Evolutionary conservation across 1,140 invertebrate genomes (phyloP).

Genomic region (Bombus picipes): DNA sequence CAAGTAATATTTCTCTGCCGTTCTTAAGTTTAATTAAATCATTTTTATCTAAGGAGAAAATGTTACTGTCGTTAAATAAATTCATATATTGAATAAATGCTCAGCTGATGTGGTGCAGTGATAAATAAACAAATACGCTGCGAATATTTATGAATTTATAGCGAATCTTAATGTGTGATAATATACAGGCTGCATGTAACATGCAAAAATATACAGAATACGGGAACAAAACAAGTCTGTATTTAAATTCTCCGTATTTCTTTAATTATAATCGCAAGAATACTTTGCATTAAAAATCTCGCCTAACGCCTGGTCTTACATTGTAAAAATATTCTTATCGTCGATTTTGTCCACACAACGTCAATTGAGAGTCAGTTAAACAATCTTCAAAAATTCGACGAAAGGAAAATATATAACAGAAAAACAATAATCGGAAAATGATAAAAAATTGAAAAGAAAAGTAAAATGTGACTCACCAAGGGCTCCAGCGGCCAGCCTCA

Average conservation of each 20-base stretch:
- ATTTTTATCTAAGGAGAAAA: not conserved
- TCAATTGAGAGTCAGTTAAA: too few species aligned
- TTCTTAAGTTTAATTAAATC: too few species aligned
- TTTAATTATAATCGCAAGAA: too few species aligned
- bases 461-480: slow-evolving; percentile 84
- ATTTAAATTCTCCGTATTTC: too few species aligned
- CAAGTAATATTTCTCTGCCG: not conserved
- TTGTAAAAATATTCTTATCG: too few species aligned
- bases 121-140: not conserved
- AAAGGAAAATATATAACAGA: not conserved
- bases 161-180: not conserved
- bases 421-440: not conserved
- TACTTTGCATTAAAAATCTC: too few species aligned
- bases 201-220: not conserved
- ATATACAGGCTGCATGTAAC: not conserved
- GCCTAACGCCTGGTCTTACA: too few species aligned
- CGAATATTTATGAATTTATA: not conserved
- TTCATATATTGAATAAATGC: not conserved
- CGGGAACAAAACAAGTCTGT: too few species aligned
- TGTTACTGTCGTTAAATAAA: not conserved
- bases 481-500: slow-evolving; percentile 88
- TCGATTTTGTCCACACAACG: too few species aligned
- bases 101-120: not conserved
- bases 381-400: too few species aligned
- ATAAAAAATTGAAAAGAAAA: not conserved